phyloP scores from a whole-genome alignment of 2,113 vertebrate species.

The Riparia riparia region DNA sequence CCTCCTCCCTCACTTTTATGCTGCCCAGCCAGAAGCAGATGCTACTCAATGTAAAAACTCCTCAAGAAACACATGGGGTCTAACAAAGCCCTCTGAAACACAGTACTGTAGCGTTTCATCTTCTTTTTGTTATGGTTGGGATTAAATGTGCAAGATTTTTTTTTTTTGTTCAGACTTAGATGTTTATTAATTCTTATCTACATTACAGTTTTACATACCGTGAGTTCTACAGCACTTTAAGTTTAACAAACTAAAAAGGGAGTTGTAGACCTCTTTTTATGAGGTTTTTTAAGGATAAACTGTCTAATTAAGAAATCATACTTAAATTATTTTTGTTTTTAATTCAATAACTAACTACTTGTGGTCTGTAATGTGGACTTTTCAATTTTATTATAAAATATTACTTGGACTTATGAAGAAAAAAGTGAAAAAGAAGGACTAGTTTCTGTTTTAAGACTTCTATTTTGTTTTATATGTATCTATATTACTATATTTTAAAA shows the following conservation, averaged over 20 bases:
- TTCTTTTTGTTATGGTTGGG: neutral
- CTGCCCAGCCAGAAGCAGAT: neutral
- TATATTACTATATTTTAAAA: neutral
- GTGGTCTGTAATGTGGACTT: neutral
- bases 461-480: neutral
- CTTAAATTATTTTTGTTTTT: neutral
- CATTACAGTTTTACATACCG: neutral
- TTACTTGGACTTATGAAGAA: neutral
- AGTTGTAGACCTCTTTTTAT: neutral
- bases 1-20: neutral
- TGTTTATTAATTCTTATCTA: neutral
- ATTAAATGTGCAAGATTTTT: neutral
- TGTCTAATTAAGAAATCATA: neutral
- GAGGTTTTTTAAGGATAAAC: neutral
- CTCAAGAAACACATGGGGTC: neutral
- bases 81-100: neutral
- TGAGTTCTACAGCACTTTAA: neutral
- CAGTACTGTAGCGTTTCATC: neutral
- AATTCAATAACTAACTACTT: neutral
- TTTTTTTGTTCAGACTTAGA: neutral
- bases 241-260: neutral
- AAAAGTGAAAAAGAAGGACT: neutral
- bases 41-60: neutral
- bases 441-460: neutral
- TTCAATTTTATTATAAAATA: neutral